A percentile compares a stretch with the other conserved stretches of the same genome.
Evolutionary conservation across 2,113 vertebrate genomes (phyloP).

Genomic region (Cryptoleucopteryx plumbea): DNA sequence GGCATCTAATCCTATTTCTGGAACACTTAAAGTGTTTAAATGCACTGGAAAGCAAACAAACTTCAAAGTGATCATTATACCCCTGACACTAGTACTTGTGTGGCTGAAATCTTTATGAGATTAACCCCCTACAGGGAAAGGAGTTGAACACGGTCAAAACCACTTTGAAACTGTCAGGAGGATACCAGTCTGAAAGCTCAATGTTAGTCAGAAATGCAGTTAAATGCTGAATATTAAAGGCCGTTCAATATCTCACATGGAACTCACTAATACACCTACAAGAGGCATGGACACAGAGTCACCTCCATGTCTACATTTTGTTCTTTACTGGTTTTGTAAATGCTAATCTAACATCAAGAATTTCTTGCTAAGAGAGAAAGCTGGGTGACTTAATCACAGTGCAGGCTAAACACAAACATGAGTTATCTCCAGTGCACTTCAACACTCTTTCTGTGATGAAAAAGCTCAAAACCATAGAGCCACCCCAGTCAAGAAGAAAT

Average conservation of each 20-base stretch:
- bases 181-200: constrained; percentile 62
- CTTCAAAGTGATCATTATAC: constrained; percentile 85
- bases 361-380: not conserved
- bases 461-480: not conserved
- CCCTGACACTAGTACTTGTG: constrained; percentile 78
- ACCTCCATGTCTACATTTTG: not conserved
- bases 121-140: constrained; percentile 76
- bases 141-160: constrained; percentile 72
- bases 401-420: not conserved
- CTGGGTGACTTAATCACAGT: not conserved
- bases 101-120: constrained; percentile 83
- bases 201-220: constrained; percentile 41
- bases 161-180: constrained; percentile 74
- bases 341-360: not conserved
- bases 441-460: not conserved
- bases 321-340: not conserved
- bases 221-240: constrained; percentile 16
- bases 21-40: constrained; percentile 79
- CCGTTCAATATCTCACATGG: not conserved
- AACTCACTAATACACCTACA: not conserved
- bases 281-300: not conserved
- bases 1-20: constrained; percentile 84
- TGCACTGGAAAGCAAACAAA: constrained; percentile 81
- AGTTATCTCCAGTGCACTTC: not conserved
- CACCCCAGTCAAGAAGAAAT: not conserved